Percentiles rank a stretch among this genome's conserved stretches.
Conservation (phyloP, 2,888 invertebrate species). For the Aelia acuminata region DNA sequence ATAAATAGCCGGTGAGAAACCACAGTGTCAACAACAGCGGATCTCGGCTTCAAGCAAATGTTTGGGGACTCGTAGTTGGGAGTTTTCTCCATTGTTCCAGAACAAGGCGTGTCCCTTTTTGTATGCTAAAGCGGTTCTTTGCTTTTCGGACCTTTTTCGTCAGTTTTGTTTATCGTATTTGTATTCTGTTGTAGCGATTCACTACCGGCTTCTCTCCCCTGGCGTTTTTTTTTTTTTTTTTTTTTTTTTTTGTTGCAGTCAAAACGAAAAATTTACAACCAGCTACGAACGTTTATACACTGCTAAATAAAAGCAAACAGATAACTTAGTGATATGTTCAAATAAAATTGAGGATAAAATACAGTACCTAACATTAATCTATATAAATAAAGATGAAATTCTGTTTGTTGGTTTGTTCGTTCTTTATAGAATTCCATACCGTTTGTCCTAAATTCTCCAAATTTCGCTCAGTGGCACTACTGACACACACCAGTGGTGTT, state of each 20-base stretch:
- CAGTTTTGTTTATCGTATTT: constrained; percentile 30
- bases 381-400: no score
- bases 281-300: neutral
- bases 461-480: no score
- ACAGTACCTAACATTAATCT: no score
- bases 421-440: no score
- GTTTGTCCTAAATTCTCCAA: no score
- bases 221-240: neutral
- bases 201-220: neutral
- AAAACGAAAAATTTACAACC: neutral
- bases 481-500: no score
- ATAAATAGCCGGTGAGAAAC: constrained; percentile 26
- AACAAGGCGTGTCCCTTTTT: constrained; percentile 29
- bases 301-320: no score
- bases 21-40: constrained; percentile 30
- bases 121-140: constrained; percentile 36
- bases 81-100: constrained; percentile 44
- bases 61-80: neutral
- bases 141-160: constrained; percentile 25
- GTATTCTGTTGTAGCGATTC: constrained; percentile 34
- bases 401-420: no score
- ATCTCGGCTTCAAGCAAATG: constrained; percentile 3
- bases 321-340: no score
- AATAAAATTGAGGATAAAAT: no score
- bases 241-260: neutral